phyloP scores from a whole-genome alignment of 2,113 vertebrate species.

The Psettodes erumei region DNA sequence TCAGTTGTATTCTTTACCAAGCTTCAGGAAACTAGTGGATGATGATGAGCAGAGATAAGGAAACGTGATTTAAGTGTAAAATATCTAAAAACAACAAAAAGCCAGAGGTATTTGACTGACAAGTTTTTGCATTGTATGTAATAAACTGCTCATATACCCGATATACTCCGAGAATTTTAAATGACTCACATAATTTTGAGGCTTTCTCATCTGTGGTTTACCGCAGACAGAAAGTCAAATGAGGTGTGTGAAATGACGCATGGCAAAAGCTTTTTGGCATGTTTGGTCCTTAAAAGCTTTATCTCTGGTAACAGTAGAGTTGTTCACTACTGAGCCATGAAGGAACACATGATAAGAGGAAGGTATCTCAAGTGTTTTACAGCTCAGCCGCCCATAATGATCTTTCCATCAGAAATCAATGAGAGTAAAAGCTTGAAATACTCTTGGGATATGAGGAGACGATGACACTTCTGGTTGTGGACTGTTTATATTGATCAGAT shows the following conservation, averaged over 20 bases:
- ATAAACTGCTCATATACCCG: neutral
- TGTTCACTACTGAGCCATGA: conserved; percentile 27
- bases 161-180: no score
- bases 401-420: conserved; percentile 59
- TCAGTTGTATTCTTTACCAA: no score
- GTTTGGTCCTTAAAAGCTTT: conserved; percentile 20
- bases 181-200: no score
- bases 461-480: conserved; percentile 18
- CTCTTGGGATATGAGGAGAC: conserved; percentile 48
- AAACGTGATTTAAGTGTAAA: neutral
- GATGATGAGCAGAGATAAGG: neutral
- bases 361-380: conserved; percentile 26
- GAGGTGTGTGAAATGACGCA: neutral
- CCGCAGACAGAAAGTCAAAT: neutral
- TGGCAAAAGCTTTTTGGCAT: neutral
- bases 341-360: conserved; percentile 7
- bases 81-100: neutral
- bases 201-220: no score
- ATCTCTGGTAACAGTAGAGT: conserved; percentile 14
- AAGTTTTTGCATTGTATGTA: neutral
- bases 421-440: conserved; percentile 29
- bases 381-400: conserved; percentile 53
- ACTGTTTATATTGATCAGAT: conserved; percentile 52
- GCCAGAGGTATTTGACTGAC: neutral
- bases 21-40: no score